Conservation (phyloP, 2,888 invertebrate genomes). For the Macaria notata region DNA sequence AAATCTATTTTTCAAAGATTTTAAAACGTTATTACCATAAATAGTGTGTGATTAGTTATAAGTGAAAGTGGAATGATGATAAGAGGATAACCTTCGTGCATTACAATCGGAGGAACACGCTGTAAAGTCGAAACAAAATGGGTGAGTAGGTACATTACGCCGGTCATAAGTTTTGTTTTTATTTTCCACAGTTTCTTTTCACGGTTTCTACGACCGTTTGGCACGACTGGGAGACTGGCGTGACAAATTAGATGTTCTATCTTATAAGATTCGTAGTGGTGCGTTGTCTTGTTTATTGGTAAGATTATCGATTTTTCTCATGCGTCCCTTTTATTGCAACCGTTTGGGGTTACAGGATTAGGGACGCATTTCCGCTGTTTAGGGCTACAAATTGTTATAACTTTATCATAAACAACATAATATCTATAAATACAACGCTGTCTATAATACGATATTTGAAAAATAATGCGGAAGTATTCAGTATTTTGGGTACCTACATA, state of each 20-base stretch:
- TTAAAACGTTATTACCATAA: slow-evolving; percentile 1
- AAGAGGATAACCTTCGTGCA: slow-evolving; percentile 42
- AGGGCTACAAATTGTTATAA: neutral
- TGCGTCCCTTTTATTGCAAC: slow-evolving; percentile 44
- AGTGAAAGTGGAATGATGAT: slow-evolving; percentile 61
- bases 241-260: slow-evolving; percentile 26
- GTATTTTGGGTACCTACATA: neutral
- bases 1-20: neutral
- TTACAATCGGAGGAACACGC: slow-evolving; percentile 37
- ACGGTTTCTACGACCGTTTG: slow-evolving; percentile 6
- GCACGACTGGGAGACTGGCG: slow-evolving; percentile 12
- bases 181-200: slow-evolving; percentile 23
- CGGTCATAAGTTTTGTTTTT: slow-evolving; percentile 52
- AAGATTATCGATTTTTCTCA: slow-evolving; percentile 73
- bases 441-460: too few species aligned
- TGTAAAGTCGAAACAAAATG: slow-evolving; percentile 57
- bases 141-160: slow-evolving; percentile 74
- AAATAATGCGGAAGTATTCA: too few species aligned
- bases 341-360: slow-evolving; percentile 25
- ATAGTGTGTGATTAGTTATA: slow-evolving; percentile 36
- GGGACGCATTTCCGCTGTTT: neutral
- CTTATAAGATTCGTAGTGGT: slow-evolving; percentile 39
- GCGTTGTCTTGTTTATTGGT: slow-evolving; percentile 51
- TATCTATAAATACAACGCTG: too few species aligned
- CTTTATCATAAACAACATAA: neutral